These are phyloP conservation scores for Xylota sylvarum DNA, from an alignment of 2,888 invertebrate species.

Conservation along the genomic window DNA sequence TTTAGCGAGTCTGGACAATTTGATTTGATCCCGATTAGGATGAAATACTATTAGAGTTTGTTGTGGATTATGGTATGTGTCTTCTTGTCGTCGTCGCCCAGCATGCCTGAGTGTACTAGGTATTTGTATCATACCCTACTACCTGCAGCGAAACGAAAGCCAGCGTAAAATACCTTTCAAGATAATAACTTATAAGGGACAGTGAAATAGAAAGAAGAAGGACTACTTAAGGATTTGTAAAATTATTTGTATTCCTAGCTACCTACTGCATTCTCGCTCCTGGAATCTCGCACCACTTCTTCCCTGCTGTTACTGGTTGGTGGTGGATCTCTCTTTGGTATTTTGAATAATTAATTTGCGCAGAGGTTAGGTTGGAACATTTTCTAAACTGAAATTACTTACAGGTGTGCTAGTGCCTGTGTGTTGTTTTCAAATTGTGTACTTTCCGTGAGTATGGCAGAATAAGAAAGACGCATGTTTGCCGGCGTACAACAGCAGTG, in stretches of 20 bases:
- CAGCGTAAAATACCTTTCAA: constrained; percentile 5
- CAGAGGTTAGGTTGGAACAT: constrained; percentile 18
- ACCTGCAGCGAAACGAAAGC: constrained; percentile 6
- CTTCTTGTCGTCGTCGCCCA: neutral
- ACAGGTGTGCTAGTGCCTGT: constrained; percentile 37
- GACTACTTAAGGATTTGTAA: constrained; percentile 52
- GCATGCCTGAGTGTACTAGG: neutral
- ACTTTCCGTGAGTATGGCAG: neutral
- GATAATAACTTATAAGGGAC: constrained; percentile 14
- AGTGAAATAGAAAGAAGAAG: constrained; percentile 26
- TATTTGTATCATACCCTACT: neutral
- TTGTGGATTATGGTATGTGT: constrained; percentile 2
- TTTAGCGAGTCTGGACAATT: constrained; percentile 38
- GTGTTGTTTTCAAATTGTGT: constrained; percentile 27
- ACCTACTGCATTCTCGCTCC: constrained; percentile 53
- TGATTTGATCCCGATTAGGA: constrained; percentile 56
- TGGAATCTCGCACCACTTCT: constrained; percentile 23
- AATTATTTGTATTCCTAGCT: constrained; percentile 43
- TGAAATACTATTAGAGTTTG: constrained; percentile 21
- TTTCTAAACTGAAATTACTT: constrained; percentile 62
- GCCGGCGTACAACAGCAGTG: constrained; percentile 1
- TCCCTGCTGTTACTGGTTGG: neutral
- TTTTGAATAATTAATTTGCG: constrained; percentile 70
- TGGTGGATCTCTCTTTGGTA: constrained; percentile 35
- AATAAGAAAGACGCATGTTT: constrained; percentile 24